A percentile compares a stretch with the other conserved stretches of the same genome.
phyloP scores from a whole-genome alignment of 2,113 vertebrate genomes.

The Hymenochirus boettgeri region DNA sequence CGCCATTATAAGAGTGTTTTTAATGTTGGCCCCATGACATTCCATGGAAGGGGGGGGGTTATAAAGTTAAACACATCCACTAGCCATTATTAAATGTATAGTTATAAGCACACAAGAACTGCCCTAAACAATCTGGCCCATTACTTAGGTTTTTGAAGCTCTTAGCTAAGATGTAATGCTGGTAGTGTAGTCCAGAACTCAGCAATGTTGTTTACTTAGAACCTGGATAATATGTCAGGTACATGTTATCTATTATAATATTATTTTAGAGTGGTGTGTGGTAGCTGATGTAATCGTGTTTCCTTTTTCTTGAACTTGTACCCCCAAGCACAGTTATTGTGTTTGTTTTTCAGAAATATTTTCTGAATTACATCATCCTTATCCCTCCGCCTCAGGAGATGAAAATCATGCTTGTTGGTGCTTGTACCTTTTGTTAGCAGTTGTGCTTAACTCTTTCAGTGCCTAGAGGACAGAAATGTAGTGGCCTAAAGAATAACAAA shows the following conservation, averaged over 20 bases:
- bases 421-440: conserved; percentile 5
- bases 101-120: too few species aligned
- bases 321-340: conserved; percentile 26
- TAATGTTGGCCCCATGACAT: too few species aligned
- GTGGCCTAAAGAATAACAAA: too few species aligned
- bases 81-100: too few species aligned
- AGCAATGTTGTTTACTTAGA: neutral
- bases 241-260: neutral
- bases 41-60: too few species aligned
- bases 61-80: too few species aligned
- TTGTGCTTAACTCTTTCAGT: conserved; percentile 2
- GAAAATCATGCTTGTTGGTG: conserved; percentile 6
- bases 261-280: too few species aligned
- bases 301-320: conserved; percentile 23
- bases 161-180: too few species aligned
- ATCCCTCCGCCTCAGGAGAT: neutral
- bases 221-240: neutral
- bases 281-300: conserved; percentile 10
- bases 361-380: conserved; percentile 32
- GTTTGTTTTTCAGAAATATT: conserved; percentile 34
- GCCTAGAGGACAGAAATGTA: neutral
- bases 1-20: too few species aligned
- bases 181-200: neutral
- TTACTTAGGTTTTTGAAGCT: too few species aligned
- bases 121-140: too few species aligned